Percentiles rank a stretch among this genome's conserved stretches.
Evolutionary conservation across 2,888 invertebrate species (phyloP).

Genomic region (Phymatocera aterrima): DNA sequence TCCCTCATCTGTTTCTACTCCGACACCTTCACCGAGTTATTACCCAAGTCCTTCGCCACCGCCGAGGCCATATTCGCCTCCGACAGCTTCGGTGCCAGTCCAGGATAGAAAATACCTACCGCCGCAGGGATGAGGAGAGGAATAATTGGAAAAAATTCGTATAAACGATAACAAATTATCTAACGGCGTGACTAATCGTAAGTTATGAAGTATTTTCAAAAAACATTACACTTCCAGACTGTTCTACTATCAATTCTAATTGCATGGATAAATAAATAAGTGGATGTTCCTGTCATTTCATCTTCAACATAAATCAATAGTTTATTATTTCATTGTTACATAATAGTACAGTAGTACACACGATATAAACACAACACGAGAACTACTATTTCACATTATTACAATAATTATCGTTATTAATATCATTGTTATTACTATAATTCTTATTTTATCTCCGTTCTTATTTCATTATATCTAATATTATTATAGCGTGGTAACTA

Average conservation of each 20-base stretch:
- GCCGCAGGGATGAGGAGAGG: slow-evolving; percentile 12
- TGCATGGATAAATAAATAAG: too few species aligned
- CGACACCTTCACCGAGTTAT: slow-evolving; percentile 49
- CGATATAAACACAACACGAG: too few species aligned
- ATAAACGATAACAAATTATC: background rate
- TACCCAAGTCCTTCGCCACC: slow-evolving; percentile 48
- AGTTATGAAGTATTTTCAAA: background rate
- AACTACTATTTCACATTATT: too few species aligned
- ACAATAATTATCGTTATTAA: slow-evolving; percentile 26
- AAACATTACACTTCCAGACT: background rate
- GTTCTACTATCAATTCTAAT: background rate
- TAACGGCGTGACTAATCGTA: too few species aligned
- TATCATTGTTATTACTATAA: slow-evolving; percentile 9
- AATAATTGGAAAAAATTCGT: background rate
- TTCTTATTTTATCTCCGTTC: too few species aligned
- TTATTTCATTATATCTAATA: slow-evolving; percentile 55
- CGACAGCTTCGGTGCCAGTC: slow-evolving; percentile 48
- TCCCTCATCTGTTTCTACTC: slow-evolving; percentile 45
- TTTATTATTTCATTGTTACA: too few species aligned
- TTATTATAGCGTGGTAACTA: slow-evolving; percentile 37
- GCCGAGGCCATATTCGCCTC: slow-evolving; percentile 40
- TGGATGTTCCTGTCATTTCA: too few species aligned
- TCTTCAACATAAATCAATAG: too few species aligned
- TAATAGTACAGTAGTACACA: too few species aligned
- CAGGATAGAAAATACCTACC: slow-evolving; percentile 50